Conservation (phyloP, 2,113 vertebrate species). For the Tragelaphus imberbis region DNA sequence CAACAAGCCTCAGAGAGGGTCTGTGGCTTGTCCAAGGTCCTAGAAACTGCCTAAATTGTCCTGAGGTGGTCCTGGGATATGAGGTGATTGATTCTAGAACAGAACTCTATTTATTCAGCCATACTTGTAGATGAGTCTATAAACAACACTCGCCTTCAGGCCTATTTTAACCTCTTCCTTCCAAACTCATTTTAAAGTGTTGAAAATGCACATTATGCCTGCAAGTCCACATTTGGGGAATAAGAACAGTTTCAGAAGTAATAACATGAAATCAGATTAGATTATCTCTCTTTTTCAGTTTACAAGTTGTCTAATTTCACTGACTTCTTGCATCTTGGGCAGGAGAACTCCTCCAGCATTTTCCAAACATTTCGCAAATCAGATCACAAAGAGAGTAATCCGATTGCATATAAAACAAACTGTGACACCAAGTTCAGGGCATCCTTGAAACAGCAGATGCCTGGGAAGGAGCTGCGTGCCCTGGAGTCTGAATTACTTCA, state of each 20-base stretch:
- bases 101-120: neutral
- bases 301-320: neutral
- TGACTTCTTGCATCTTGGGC: neutral
- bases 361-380: neutral
- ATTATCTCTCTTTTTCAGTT: neutral
- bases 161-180: neutral
- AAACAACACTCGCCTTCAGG: neutral
- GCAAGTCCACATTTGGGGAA: neutral
- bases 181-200: neutral
- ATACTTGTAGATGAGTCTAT: neutral
- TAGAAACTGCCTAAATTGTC: neutral
- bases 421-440: neutral
- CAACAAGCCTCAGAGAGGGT: neutral
- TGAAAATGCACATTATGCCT: neutral
- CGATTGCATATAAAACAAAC: fast-evolving
- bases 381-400: neutral
- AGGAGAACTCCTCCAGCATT: neutral
- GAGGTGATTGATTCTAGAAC: neutral
- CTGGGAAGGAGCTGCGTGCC: neutral
- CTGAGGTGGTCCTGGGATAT: neutral
- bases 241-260: neutral
- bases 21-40: neutral
- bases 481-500: neutral
- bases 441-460: neutral
- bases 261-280: neutral